Conservation (phyloP, 2,113 vertebrate genomes). For the Serilophus lunatus region DNA sequence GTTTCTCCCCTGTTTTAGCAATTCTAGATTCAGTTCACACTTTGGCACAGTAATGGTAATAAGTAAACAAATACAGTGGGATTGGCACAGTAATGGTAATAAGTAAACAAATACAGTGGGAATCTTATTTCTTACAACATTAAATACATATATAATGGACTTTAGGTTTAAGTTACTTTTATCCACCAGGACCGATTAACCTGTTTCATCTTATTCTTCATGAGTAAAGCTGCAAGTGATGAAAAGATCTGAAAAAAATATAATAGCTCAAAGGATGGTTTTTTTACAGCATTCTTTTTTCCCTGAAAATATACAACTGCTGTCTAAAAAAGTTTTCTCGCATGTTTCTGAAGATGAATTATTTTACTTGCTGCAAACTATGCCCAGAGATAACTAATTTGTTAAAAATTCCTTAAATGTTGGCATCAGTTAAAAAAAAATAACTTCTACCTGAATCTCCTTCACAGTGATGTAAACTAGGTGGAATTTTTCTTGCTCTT, state of each 20-base stretch:
- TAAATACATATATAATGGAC: neutral
- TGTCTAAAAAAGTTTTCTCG: constrained; percentile 17
- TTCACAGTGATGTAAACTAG: neutral
- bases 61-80: too few relatives aligned
- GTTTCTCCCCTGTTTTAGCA: neutral
- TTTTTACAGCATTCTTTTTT: neutral
- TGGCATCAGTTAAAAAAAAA: constrained; percentile 55
- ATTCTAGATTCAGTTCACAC: neutral
- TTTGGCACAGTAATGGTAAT: neutral
- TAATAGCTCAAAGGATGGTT: neutral
- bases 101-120: neutral
- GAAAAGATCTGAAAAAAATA: neutral
- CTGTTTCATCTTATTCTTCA: neutral
- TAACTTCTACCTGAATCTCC: constrained; percentile 20
- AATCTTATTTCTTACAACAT: neutral
- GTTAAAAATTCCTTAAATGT: constrained; percentile 40
- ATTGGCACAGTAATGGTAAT: too few relatives aligned
- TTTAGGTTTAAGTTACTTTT: neutral
- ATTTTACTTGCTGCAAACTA: constrained; percentile 7
- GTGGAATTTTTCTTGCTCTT: constrained; percentile 7
- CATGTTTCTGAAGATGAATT: constrained; percentile 36
- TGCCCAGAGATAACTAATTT: constrained; percentile 15
- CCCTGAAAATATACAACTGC: constrained; percentile 9
- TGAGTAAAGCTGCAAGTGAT: neutral
- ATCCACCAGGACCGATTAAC: neutral